Base-by-base conservation (phyloP, 2,797 vertebrate genomes). In the Odontamblyopus lacepedii region DNA sequence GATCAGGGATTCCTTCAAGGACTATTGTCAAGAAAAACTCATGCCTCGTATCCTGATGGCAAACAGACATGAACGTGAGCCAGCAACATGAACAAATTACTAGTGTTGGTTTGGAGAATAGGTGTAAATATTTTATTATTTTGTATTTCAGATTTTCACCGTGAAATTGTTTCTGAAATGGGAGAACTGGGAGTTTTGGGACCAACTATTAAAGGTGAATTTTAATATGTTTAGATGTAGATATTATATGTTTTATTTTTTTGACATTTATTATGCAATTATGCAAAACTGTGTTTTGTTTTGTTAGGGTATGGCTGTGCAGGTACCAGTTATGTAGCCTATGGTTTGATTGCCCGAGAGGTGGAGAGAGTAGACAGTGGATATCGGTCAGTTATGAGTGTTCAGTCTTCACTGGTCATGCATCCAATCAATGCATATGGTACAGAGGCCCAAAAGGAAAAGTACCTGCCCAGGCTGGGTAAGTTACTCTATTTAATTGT, bases 341-440 rank as follows among this genome's bases (percentile, higher is more conserved):
- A 97, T 0, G 96, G 96, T 27, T 89, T 98, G 71, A 92, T 96
- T 62, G 92, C 96, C 1, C 92, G 96, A 73, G 97, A 98, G 87
- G 91, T 96, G 41, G 96, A 98, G 89, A 84, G 94, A 13, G 95
- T 98, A 79, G 96, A 98, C 91, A 98, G 97, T 2, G 93, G 95
- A 13, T 98, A 97, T 83, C 94, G 96, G 48, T 97, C 96, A 0
- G 91, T 94, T 41, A 95, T 97, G 95, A 97, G 96, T 2, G 95
- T 97, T 26, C 96, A 97, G 93, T 97, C 96, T 7, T 97, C 96
- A 4, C 90, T 97, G 8, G 96, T 97, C 78, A 97, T 97, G 96
- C 91, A 97, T 48, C 95, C 96, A 0, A 96, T 97, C 83, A 88
- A 94, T 3, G 90, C 94, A 0, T 97, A 96, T 0, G 95, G 96